Conservation (phyloP, 2,113 vertebrate genomes). For the Poeciliopsis retropinna region DNA sequence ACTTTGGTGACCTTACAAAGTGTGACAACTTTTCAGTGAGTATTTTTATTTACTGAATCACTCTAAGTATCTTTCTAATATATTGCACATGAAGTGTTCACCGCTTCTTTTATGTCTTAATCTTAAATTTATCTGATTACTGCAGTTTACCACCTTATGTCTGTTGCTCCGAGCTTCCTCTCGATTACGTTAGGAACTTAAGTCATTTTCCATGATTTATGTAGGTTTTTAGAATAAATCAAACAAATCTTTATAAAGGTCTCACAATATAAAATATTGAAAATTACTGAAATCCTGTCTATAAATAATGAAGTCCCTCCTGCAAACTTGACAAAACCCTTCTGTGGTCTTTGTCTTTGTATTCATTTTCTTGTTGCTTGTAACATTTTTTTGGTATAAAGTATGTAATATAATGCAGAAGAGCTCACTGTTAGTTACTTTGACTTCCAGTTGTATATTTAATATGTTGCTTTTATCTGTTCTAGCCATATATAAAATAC, state of each 20-base stretch:
- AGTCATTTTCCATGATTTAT: neutral
- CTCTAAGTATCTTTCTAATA: no score
- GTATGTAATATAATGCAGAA: neutral
- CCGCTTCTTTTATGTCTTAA: neutral
- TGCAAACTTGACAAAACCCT: constrained; percentile 1
- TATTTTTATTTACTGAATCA: no score
- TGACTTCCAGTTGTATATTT: neutral
- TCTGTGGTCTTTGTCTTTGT: constrained; percentile 1
- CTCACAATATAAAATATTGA: neutral
- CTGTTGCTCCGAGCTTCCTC: neutral
- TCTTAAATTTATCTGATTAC: neutral
- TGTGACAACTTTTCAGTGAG: neutral
- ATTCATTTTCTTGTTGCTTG: neutral
- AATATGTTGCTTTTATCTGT: neutral
- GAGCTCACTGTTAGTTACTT: neutral
- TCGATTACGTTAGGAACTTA: neutral
- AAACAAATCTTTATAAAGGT: neutral
- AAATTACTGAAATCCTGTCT: neutral
- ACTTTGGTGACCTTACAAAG: neutral
- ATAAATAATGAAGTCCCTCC: no score
- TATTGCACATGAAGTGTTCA: no score
- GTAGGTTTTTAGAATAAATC: neutral
- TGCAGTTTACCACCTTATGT: neutral
- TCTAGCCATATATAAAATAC: constrained; percentile 15
- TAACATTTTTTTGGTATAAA: neutral